Evolutionary conservation across 2,888 invertebrate species (phyloP), one percentile per base, ranked within the genome.

Genomic region (Melinaea menophilus): DNA sequence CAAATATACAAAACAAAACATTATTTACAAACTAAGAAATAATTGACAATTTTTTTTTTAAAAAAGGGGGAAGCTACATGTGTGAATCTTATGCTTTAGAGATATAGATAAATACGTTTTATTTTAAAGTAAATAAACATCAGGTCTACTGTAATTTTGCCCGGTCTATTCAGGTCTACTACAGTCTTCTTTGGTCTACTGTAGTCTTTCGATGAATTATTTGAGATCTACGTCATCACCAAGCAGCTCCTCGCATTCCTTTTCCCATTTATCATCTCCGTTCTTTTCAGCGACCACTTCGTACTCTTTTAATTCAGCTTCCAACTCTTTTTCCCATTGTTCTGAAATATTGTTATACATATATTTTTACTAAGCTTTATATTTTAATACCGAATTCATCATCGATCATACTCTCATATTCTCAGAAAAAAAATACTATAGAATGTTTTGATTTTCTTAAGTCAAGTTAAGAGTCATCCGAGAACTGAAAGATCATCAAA

Each of bases 241-340:
- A 33, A 95, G 91, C 71, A 95, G 90, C 70, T 94, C 93, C 71
- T 94, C 93, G 75, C 95, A 94, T 76, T 95, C 94, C 69, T 93
- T 92, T 81, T 95, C 95, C 92, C 94, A 93, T 71, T 92, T 92
- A 70, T 92, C 92, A 60, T 88, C 88, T 1, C 73, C 79, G 2
- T 81, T 78, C 73, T 88, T 88, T 41, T 86, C 89, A 0, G 88
- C 89, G 55, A 98, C 97, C 73, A 98, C 96, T 88, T 98, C 98
- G 86, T 96, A 98, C 83, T 98, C 98, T 85, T 97, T 97, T 74
- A 98, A 92, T 89, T 98, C 98, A 58, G 97, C 97, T 82, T 98
- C 98, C 80, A 98, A 91, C 88, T 98, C 98, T 83, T 96, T 96
- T 92, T 98, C 98, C 97, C 98, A 98, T 92, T 98, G 97, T 88